phyloP scores from a whole-genome alignment of 2,797 vertebrate species.

The Lepus oiostolus region DNA sequence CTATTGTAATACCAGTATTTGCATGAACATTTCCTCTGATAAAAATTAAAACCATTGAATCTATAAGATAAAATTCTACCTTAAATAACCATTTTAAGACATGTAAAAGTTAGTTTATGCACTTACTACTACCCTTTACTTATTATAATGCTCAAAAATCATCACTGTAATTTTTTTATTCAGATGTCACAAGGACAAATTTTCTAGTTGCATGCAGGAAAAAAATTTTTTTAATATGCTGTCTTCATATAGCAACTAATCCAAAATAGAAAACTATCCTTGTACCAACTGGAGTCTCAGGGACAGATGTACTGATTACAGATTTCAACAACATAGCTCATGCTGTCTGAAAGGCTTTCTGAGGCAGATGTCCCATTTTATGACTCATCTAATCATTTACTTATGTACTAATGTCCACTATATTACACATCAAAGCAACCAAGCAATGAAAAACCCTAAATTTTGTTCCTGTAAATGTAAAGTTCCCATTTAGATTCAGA shows the following conservation, averaged over 20 bases:
- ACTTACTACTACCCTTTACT: conserved; percentile 61
- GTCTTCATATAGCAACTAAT: conserved; percentile 82
- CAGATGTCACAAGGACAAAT: conserved; percentile 71
- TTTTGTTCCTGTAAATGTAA: conserved; percentile 58
- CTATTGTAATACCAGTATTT: conserved; percentile 22
- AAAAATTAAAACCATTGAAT: conserved; percentile 46
- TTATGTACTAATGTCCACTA: conserved; percentile 75
- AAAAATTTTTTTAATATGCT: conserved; percentile 70
- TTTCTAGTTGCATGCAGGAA: conserved; percentile 65
- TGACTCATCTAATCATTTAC: conserved; percentile 69
- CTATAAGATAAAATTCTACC: conserved; percentile 73
- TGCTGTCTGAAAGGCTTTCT: conserved; percentile 72
- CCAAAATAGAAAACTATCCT: conserved; percentile 85
- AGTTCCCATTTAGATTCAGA: conserved; percentile 57
- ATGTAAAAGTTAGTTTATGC: conserved; percentile 55
- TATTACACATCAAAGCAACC: conserved; percentile 68
- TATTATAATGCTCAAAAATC: conserved; percentile 69
- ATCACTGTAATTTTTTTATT: conserved; percentile 77
- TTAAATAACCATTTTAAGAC: conserved; percentile 64
- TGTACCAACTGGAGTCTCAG: conserved; percentile 71
- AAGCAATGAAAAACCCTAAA: conserved; percentile 54
- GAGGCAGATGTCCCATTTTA: conserved; percentile 70
- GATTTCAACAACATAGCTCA: conserved; percentile 57
- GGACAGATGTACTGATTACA: conserved; percentile 72
- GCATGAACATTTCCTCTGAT: conserved; percentile 50